Evolutionary conservation across 2,113 vertebrate genomes (phyloP).

Genomic region (Vidua chalybeata): DNA sequence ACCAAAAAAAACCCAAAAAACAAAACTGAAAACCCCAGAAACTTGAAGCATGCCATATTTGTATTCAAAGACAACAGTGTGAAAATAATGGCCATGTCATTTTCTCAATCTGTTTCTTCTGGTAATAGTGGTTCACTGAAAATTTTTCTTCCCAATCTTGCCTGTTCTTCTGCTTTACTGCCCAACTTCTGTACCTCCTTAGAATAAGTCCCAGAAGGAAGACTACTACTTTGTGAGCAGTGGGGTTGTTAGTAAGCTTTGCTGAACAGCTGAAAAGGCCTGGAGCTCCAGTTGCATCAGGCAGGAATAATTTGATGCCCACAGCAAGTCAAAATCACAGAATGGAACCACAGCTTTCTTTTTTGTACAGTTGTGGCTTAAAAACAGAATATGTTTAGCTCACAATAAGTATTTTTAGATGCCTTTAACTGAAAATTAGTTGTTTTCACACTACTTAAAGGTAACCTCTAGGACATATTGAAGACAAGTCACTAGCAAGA

Average conservation of each 20-base stretch:
- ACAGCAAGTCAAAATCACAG: background rate
- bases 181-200: background rate
- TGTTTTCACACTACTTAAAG: background rate
- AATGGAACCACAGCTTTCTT: background rate
- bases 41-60: rapidly evolving
- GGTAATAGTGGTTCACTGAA: background rate
- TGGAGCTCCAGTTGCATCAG: background rate
- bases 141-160: background rate
- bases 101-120: background rate
- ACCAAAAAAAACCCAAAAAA: background rate
- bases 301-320: background rate
- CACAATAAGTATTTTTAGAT: background rate
- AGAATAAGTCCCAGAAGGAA: background rate
- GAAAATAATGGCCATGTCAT: background rate
- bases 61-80: background rate
- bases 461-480: background rate
- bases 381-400: background rate
- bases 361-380: background rate
- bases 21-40: background rate
- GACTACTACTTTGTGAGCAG: background rate
- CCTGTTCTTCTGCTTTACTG: background rate
- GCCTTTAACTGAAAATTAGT: background rate
- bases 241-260: background rate
- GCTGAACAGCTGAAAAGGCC: background rate
- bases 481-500: background rate